A percentile compares a stretch with the other conserved stretches of the same genome.
phyloP scores from a whole-genome alignment of 2,888 invertebrate species.

The Hybos culiciformis region DNA sequence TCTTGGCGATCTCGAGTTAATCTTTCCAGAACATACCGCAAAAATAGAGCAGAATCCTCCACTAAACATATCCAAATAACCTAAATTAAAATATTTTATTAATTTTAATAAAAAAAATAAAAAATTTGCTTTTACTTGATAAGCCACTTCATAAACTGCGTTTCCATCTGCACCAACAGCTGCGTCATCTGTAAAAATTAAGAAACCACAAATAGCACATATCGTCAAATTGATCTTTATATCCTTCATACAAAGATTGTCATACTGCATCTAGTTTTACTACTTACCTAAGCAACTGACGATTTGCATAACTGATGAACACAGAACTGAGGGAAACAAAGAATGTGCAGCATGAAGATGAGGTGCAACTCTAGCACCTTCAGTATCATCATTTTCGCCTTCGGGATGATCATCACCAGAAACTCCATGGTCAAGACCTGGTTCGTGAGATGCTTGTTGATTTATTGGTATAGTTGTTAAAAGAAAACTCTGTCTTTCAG shows the following conservation, averaged over 20 bases:
- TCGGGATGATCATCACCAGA: slow-evolving; percentile 77
- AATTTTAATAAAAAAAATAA: neutral
- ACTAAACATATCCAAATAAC: slow-evolving; percentile 97
- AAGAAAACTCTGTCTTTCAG: slow-evolving; percentile 89
- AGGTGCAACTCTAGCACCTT: slow-evolving; percentile 59
- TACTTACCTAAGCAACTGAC: slow-evolving; percentile 78
- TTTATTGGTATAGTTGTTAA: slow-evolving; percentile 93
- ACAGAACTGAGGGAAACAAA: slow-evolving; percentile 90
- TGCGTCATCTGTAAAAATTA: too few relatives aligned
- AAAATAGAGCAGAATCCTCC: slow-evolving; percentile 91
- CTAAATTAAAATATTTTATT: slow-evolving; percentile 30
- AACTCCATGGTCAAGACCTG: slow-evolving; percentile 67
- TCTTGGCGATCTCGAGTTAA: slow-evolving; percentile 88
- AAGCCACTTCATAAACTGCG: slow-evolving; percentile 94
- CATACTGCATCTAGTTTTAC: too few relatives aligned
- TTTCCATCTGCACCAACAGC: slow-evolving; percentile 89
- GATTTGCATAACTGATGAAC: slow-evolving; percentile 90
- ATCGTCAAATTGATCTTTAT: too few relatives aligned
- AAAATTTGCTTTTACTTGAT: slow-evolving; percentile 49
- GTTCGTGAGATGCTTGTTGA: slow-evolving; percentile 90
- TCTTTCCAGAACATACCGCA: slow-evolving; percentile 90
- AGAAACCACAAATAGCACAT: too few relatives aligned
- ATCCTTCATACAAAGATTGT: too few relatives aligned
- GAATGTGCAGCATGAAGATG: slow-evolving; percentile 87
- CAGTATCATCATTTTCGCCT: slow-evolving; percentile 57